Conservation (phyloP, 2,797 vertebrate species). For the Allobates femoralis region DNA sequence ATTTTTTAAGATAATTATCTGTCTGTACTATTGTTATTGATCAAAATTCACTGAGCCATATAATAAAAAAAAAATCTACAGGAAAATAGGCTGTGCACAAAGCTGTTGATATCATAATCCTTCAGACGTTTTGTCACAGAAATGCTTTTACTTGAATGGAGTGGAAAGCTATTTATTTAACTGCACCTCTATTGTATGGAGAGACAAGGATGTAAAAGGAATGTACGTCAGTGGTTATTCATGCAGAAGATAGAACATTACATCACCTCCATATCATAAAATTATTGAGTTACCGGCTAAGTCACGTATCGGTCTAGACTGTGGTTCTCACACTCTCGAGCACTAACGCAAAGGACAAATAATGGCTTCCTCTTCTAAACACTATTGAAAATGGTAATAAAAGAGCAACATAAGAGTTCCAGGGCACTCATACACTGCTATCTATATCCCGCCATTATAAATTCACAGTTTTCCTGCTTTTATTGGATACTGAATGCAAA, state of each 20-base stretch:
- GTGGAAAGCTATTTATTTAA: conserved; percentile 51
- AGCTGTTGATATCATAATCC: conserved; percentile 60
- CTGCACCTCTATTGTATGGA: conserved; percentile 43
- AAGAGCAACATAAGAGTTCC: background rate
- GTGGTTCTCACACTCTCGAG: conserved; percentile 33
- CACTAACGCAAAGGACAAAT: conserved; percentile 10
- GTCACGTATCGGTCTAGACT: conserved; percentile 53
- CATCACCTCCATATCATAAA: conserved; percentile 42
- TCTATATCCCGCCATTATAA: background rate
- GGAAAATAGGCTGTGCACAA: conserved; percentile 56
- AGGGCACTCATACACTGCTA: background rate
- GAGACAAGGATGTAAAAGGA: conserved; percentile 33
- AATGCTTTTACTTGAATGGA: conserved; percentile 51
- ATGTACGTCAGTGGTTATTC: conserved; percentile 41
- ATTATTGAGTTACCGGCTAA: conserved; percentile 41
- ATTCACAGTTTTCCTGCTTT: background rate
- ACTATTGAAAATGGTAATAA: conserved; percentile 6
- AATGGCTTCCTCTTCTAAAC: conserved; percentile 15
- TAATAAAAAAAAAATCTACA: conserved; percentile 43
- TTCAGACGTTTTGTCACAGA: conserved; percentile 53
- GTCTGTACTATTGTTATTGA: conserved; percentile 55
- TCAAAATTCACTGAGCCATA: conserved; percentile 60
- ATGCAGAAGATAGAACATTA: conserved; percentile 24
- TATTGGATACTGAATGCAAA: background rate
- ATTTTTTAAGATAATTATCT: conserved; percentile 61